Evolutionary conservation across 2,797 vertebrate genomes (phyloP).

Genomic region (Phrynocephalus forsythii): DNA sequence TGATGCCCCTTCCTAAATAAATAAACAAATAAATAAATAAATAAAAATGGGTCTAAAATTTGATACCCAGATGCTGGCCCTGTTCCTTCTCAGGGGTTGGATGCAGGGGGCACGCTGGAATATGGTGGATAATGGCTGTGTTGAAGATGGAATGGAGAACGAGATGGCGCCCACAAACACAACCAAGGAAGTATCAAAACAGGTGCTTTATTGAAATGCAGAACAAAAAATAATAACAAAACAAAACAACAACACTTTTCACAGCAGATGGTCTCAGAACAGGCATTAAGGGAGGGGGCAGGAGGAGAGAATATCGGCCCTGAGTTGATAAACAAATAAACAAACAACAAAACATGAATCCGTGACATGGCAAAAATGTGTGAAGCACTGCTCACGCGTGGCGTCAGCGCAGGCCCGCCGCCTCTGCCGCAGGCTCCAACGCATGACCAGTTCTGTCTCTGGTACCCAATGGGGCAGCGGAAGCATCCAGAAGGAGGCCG

Average conservation of each 20-base stretch:
- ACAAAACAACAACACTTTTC: conserved; percentile 62
- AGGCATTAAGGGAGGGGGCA: conserved; percentile 49
- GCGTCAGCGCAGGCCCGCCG: too few species aligned
- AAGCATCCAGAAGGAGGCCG: too few species aligned
- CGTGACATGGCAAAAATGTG: accelerated
- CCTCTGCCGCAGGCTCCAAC: accelerated
- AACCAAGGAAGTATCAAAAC: conserved; percentile 72
- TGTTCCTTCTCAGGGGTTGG: too few species aligned
- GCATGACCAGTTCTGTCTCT: too few species aligned
- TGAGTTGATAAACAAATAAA: conserved; percentile 13
- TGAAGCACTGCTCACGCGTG: accelerated
- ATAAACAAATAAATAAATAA: too few species aligned
- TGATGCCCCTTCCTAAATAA: too few species aligned
- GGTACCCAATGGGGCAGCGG: too few species aligned
- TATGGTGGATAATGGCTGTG: not conserved
- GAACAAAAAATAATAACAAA: conserved; percentile 61
- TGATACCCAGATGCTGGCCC: too few species aligned
- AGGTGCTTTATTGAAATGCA: conserved; percentile 79
- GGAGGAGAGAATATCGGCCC: conserved; percentile 39
- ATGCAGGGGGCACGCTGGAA: not conserved
- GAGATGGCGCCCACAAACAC: conserved; percentile 36
- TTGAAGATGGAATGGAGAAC: not conserved
- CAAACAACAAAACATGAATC: conserved; percentile 29
- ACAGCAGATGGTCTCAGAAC: conserved; percentile 75
- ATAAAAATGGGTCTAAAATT: too few species aligned